Conservation (phyloP, 2,113 vertebrate species). For the Nestor notabilis region DNA sequence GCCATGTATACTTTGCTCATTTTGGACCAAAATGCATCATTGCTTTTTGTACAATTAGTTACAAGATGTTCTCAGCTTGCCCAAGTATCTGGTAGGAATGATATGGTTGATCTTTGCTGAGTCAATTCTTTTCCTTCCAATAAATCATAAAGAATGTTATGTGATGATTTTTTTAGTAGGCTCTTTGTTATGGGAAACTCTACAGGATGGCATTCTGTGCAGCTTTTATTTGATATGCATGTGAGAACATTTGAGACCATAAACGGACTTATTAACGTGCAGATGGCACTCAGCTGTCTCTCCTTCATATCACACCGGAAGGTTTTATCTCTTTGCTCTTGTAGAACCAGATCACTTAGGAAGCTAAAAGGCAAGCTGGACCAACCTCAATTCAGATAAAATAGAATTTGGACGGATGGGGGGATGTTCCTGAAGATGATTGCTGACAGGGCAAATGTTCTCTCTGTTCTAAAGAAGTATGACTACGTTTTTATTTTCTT, state of each 20-base stretch:
- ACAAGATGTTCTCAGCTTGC: neutral
- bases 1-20: neutral
- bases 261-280: neutral
- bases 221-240: neutral
- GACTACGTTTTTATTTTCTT: neutral
- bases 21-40: neutral
- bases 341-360: neutral
- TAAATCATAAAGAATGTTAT: neutral
- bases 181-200: neutral
- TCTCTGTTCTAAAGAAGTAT: neutral
- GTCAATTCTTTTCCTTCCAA: neutral
- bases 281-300: slow-evolving; percentile 32
- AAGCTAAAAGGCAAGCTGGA: slow-evolving; percentile 26
- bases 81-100: neutral
- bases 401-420: neutral
- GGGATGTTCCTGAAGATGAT: neutral
- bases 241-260: neutral
- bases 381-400: neutral
- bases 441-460: neutral
- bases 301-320: neutral
- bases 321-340: neutral
- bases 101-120: slow-evolving; percentile 1
- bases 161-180: neutral
- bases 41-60: slow-evolving; percentile 19
- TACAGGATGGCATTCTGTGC: neutral